A percentile compares a stretch with the other conserved stretches of the same genome.
phyloP scores from a whole-genome alignment of 2,113 vertebrate genomes.

The Lycaon pictus region DNA sequence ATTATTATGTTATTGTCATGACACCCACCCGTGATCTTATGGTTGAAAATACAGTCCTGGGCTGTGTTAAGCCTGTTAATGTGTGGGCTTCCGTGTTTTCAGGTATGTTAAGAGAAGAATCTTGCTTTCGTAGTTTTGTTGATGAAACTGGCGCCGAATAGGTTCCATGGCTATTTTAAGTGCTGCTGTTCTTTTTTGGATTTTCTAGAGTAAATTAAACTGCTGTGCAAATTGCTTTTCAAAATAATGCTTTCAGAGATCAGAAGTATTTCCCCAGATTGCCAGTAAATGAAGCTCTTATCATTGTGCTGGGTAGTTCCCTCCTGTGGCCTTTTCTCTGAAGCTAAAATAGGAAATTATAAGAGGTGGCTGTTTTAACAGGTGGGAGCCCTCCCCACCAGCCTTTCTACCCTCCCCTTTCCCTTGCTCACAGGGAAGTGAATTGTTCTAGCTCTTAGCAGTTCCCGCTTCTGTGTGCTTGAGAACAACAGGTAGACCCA shows the following conservation, averaged over 20 bases:
- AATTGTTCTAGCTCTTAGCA: not conserved
- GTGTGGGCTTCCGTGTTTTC: not conserved
- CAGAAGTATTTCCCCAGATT: slow-evolving; percentile 47
- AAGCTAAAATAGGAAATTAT: slow-evolving; percentile 52
- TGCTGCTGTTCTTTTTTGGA: not conserved
- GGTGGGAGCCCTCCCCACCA: not conserved
- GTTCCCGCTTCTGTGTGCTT: not conserved
- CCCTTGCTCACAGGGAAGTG: not conserved
- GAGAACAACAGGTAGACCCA: not conserved
- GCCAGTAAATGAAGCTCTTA: slow-evolving; percentile 44
- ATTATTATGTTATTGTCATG: not conserved
- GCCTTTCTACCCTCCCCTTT: not conserved
- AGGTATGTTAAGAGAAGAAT: not conserved
- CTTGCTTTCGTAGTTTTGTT: not conserved
- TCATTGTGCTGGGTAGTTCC: not conserved
- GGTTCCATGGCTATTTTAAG: not conserved
- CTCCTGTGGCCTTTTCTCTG: slow-evolving; percentile 11
- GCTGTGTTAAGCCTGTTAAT: not conserved
- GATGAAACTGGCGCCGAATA: not conserved
- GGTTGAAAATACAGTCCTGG: not conserved
- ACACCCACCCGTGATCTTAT: not conserved
- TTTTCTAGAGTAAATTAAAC: slow-evolving; percentile 57
- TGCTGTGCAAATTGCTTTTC: slow-evolving; percentile 53
- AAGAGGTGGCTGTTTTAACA: slow-evolving; percentile 65
- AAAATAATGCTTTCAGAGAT: slow-evolving; percentile 65